Conservation (phyloP, 2,113 vertebrate genomes). For the Dasypus novemcinctus region DNA sequence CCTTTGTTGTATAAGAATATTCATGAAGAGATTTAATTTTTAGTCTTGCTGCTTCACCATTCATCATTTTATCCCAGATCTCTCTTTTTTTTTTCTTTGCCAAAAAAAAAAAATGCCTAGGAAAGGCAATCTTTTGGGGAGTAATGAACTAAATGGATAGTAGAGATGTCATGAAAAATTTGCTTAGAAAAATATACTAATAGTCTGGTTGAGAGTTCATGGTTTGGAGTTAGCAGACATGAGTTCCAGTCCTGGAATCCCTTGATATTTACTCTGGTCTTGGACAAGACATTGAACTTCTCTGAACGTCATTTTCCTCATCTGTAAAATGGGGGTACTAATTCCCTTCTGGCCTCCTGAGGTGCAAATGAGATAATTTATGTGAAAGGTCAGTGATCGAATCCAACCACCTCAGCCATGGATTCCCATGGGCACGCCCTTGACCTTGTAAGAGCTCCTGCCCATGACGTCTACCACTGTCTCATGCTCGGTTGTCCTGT, state of each 20-base stretch:
- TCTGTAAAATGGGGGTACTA: background rate
- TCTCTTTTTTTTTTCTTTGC: background rate
- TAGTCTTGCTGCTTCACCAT: background rate
- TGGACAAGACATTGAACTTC: background rate
- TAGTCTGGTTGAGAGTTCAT: slow-evolving; percentile 61
- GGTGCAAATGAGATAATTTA: background rate
- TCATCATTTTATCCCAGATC: background rate
- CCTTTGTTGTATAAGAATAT: background rate
- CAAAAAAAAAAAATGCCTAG: no score
- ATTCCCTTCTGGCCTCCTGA: background rate
- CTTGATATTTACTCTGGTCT: background rate
- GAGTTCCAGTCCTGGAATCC: background rate
- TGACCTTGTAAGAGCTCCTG: background rate
- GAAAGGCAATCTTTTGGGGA: slow-evolving; percentile 47
- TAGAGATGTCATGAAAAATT: slow-evolving; percentile 66
- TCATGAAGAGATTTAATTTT: background rate
- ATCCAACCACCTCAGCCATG: background rate
- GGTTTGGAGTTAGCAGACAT: slow-evolving; percentile 31
- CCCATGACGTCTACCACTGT: background rate
- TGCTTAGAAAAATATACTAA: slow-evolving; percentile 51
- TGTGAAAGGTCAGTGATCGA: background rate
- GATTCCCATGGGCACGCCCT: background rate
- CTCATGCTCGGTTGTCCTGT: background rate
- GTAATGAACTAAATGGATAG: background rate
- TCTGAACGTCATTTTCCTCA: background rate